phyloP scores from a whole-genome alignment of 1,140 invertebrate genomes.

The Grapholita molesta region DNA sequence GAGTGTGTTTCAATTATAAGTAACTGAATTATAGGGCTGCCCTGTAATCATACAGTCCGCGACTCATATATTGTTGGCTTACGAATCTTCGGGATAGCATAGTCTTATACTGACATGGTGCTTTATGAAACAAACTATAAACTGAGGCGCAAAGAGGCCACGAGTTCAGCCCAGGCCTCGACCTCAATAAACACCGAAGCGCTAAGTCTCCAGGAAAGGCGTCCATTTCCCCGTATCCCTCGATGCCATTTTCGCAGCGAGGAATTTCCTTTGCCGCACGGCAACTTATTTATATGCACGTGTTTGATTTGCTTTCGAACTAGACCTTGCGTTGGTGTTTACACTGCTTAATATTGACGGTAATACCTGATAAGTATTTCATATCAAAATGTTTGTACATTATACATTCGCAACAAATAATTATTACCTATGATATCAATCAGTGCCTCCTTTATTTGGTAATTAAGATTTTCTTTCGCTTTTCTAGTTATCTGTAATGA shows the following conservation, averaged over 20 bases:
- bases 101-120: not conserved
- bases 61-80: constrained; percentile 20
- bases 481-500: too few relatives aligned
- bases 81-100: not conserved
- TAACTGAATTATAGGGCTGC: constrained; percentile 38
- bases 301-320: constrained; percentile 30
- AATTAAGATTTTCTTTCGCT: too few relatives aligned
- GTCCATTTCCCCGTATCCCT: constrained; percentile 31
- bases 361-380: constrained; percentile 39
- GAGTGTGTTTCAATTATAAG: constrained; percentile 45
- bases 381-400: too few relatives aligned
- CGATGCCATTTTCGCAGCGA: constrained; percentile 25
- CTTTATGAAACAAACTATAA: not conserved
- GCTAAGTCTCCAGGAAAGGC: constrained; percentile 18
- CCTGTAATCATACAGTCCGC: constrained; percentile 35
- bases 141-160: not conserved
- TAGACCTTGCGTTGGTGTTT: constrained; percentile 28
- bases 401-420: too few relatives aligned
- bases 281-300: constrained; percentile 27
- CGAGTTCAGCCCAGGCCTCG: not conserved
- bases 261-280: constrained; percentile 26
- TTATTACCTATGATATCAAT: too few relatives aligned
- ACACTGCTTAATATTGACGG: constrained; percentile 28
- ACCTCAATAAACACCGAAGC: not conserved
- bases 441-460: too few relatives aligned